phyloP scores from a whole-genome alignment of 2,888 invertebrate species.

The Philereme transversata region DNA sequence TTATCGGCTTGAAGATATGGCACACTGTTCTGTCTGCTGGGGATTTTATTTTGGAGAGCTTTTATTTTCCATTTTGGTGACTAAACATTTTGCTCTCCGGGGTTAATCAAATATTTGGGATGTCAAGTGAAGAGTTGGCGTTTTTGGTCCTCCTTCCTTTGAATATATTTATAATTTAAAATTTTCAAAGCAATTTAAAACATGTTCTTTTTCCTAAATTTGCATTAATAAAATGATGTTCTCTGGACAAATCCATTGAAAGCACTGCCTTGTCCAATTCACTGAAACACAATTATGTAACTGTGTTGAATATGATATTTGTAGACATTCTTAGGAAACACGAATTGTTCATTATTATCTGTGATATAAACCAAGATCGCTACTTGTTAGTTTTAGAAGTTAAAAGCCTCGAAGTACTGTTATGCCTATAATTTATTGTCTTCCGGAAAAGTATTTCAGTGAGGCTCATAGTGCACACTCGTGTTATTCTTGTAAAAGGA shows the following conservation, averaged over 20 bases:
- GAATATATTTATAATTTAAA: no score
- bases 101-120: constrained; percentile 61
- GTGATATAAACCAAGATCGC: constrained; percentile 59
- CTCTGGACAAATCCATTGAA: constrained; percentile 13
- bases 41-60: constrained; percentile 59
- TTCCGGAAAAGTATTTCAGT: constrained; percentile 37
- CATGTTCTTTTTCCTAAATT: constrained; percentile 17
- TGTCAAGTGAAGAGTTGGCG: constrained; percentile 78
- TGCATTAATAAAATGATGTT: constrained; percentile 17
- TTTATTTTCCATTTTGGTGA: constrained; percentile 52
- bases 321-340: constrained; percentile 33
- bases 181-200: constrained; percentile 1
- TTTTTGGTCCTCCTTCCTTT: constrained; percentile 53
- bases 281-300: constrained; percentile 13
- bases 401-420: constrained; percentile 31
- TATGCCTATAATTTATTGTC: constrained; percentile 35
- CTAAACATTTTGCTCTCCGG: constrained; percentile 66
- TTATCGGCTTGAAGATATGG: constrained; percentile 71
- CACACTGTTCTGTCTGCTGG: constrained; percentile 64
- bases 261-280: constrained; percentile 33
- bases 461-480: constrained; percentile 24
- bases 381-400: constrained; percentile 41
- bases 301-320: constrained; percentile 17
- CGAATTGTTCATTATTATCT: constrained; percentile 49
- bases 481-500: constrained; percentile 8